Percentiles rank a stretch among this genome's conserved stretches.
Conservation (phyloP, 2,888 invertebrate species). For the Frankliniella intonsa region DNA sequence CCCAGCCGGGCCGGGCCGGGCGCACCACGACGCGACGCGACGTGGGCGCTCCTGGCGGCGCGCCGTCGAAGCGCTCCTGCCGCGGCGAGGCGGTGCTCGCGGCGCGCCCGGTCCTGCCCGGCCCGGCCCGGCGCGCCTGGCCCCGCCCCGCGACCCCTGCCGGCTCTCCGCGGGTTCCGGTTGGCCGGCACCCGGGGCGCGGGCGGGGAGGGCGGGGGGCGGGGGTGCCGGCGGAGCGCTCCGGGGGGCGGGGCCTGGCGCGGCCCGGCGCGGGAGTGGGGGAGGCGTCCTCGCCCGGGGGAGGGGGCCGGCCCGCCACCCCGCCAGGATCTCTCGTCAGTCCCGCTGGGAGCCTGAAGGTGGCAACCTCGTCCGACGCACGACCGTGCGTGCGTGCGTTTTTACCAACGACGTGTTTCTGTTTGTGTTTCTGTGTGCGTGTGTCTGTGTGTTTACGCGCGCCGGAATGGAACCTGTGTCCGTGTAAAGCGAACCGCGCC, state of each 20-base stretch:
- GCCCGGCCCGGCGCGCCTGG: conserved; percentile 40
- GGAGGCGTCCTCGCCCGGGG: conserved; percentile 29
- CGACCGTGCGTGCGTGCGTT: conserved; percentile 31
- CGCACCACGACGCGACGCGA: conserved; percentile 19
- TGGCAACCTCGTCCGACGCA: conserved; percentile 34
- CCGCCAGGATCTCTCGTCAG: conserved; percentile 42
- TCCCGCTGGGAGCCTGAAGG: conserved; percentile 49
- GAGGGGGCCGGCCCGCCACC: conserved; percentile 34
- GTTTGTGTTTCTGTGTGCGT: conserved; percentile 30
- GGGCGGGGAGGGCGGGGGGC: conserved; percentile 44
- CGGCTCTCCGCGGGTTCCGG: conserved; percentile 43
- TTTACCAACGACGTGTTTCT: conserved; percentile 29
- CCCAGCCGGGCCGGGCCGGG: conserved; percentile 1
- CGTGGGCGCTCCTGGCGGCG: conserved; percentile 27
- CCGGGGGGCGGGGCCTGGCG: conserved; percentile 35
- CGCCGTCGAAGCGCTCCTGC: conserved; percentile 32
- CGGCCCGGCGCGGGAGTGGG: conserved; percentile 35
- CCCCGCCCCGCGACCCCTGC: conserved; percentile 43
- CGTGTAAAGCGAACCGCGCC: conserved; percentile 36
- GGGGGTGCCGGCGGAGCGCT: conserved; percentile 35
- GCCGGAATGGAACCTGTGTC: conserved; percentile 37
- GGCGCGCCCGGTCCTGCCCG: conserved; percentile 46
- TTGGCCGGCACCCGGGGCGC: conserved; percentile 39
- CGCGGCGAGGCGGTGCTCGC: conserved; percentile 43
- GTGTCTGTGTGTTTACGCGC: conserved; percentile 27